phyloP scores from a whole-genome alignment of 2,113 vertebrate genomes.

The Osmerus eperlanus region DNA sequence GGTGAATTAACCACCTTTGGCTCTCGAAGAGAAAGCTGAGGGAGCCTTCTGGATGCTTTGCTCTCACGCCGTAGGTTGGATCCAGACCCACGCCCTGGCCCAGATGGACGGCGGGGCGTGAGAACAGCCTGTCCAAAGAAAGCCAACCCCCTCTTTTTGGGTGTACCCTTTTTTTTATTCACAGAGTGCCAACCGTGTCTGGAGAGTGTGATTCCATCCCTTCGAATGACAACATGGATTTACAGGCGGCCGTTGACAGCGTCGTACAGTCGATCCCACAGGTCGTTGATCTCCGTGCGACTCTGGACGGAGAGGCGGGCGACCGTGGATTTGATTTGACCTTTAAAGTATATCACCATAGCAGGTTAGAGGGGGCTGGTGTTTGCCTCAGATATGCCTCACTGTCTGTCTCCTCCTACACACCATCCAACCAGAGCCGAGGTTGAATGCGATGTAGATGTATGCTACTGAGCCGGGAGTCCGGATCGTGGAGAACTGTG shows the following conservation, averaged over 20 bases:
- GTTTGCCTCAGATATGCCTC: not conserved
- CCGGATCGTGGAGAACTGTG: no score
- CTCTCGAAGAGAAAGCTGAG: not conserved
- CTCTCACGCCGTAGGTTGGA: not conserved
- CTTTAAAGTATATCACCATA: slow-evolving; percentile 1
- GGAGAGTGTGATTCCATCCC: not conserved
- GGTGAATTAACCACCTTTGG: not conserved
- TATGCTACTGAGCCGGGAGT: not conserved
- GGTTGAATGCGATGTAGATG: not conserved
- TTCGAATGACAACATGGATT: not conserved
- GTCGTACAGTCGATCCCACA: not conserved
- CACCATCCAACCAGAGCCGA: not conserved
- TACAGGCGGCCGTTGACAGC: no score
- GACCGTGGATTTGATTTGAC: not conserved
- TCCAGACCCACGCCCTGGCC: slow-evolving; percentile 11
- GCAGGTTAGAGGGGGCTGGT: not conserved
- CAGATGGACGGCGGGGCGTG: slow-evolving; percentile 27
- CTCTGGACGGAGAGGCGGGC: no score
- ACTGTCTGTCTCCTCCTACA: slow-evolving; percentile 3
- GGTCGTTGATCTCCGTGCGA: not conserved
- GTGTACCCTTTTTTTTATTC: not conserved
- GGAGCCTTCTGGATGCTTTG: not conserved
- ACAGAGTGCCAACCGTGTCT: slow-evolving; percentile 1
- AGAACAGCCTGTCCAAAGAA: slow-evolving; percentile 11
- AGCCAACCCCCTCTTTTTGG: not conserved